Evolutionary conservation across 2,888 invertebrate species (phyloP).

Genomic region (Phyllotreta striolata): DNA sequence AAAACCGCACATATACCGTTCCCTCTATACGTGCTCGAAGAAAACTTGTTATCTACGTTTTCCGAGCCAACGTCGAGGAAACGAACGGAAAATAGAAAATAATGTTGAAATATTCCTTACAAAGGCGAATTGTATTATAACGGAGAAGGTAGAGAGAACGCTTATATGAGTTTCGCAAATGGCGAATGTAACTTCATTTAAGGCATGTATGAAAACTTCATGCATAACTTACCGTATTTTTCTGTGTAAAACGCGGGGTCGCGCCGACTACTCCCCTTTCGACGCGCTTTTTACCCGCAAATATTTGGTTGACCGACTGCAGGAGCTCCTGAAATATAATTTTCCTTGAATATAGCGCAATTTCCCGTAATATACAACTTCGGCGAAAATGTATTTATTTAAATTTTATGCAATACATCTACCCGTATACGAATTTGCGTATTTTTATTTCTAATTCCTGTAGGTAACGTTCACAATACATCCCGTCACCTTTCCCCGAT

Average conservation of each 20-base stretch:
- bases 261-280: conserved; percentile 25
- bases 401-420: conserved; percentile 28
- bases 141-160: conserved; percentile 39
- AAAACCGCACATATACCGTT: background rate
- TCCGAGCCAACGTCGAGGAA: conserved; percentile 25
- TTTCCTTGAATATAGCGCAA: conserved; percentile 27
- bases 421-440: background rate
- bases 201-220: conserved; percentile 47
- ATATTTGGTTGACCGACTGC: conserved; percentile 43
- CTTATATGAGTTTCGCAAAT: conserved; percentile 38
- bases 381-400: conserved; percentile 26
- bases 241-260: conserved; percentile 29
- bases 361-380: background rate
- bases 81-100: conserved; percentile 35
- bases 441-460: background rate
- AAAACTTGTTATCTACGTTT: conserved; percentile 20
- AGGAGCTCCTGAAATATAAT: conserved; percentile 46
- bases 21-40: conserved; percentile 8
- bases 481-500: conserved; percentile 3
- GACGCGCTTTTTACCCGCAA: conserved; percentile 30
- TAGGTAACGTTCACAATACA: background rate
- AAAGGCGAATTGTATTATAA: conserved; percentile 47
- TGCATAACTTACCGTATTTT: conserved; percentile 48
- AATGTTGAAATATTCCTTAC: conserved; percentile 47
- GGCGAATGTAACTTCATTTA: conserved; percentile 50